Evolutionary conservation across 2,797 vertebrate genomes (phyloP).

Genomic region (Hydrophis major): DNA sequence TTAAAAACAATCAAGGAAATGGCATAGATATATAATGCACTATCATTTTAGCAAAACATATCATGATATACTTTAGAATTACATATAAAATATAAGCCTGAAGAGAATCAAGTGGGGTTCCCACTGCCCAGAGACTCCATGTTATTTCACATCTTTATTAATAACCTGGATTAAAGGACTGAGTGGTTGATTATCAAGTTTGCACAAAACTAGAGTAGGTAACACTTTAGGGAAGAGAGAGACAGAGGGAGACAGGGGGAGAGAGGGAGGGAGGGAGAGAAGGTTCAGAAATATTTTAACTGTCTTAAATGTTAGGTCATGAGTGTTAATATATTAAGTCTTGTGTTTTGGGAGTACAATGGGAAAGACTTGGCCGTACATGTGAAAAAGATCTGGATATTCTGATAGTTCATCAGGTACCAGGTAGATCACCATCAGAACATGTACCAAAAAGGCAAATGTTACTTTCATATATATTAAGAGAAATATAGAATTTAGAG

Average conservation of each 20-base stretch:
- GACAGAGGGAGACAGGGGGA: rapidly evolving
- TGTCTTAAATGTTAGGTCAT: not conserved
- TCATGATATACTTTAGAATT: not conserved
- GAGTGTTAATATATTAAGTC: not conserved
- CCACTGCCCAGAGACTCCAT: not conserved
- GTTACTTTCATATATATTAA: not conserved
- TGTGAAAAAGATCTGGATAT: not conserved
- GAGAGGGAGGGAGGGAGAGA: rapidly evolving
- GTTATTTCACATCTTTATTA: not conserved
- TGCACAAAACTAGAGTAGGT: not conserved
- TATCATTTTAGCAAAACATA: not conserved
- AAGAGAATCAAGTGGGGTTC: not conserved
- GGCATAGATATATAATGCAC: not conserved
- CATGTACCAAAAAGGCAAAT: not conserved
- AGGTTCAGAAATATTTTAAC: not conserved
- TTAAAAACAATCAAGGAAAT: not conserved
- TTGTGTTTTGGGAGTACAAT: not conserved
- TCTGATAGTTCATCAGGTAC: not conserved
- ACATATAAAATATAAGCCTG: not conserved
- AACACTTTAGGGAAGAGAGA: not conserved
- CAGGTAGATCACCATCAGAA: not conserved
- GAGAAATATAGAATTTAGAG: not conserved
- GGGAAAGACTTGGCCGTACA: not conserved
- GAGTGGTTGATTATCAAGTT: not conserved
- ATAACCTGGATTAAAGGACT: not conserved